Conservation (phyloP, 2,888 invertebrate species). For the Hyposoter dolosus region DNA sequence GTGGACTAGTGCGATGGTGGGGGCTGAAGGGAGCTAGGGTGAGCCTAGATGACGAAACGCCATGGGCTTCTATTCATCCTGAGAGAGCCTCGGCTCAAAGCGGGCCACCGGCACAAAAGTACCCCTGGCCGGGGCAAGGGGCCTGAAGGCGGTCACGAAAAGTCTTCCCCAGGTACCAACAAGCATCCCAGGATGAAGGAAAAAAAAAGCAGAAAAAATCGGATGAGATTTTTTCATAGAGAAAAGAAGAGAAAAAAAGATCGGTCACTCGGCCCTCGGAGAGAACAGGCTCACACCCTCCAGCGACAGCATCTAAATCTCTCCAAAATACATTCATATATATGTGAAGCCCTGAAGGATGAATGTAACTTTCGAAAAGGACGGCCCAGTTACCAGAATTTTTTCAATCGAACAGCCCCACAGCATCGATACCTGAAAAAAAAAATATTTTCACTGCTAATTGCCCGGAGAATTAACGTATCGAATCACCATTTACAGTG, state of each 20-base stretch:
- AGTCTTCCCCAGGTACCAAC: constrained; percentile 43
- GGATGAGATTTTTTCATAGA: constrained; percentile 9
- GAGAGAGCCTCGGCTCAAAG: constrained; percentile 53
- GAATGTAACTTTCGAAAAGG: neutral
- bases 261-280: constrained; percentile 60
- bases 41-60: constrained; percentile 65
- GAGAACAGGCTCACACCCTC: constrained; percentile 68
- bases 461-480: neutral
- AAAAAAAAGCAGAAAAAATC: constrained; percentile 48
- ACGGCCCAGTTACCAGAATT: neutral
- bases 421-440: neutral
- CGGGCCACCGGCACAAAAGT: constrained; percentile 66
- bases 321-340: constrained; percentile 20
- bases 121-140: constrained; percentile 34
- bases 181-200: constrained; percentile 42
- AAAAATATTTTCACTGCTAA: neutral
- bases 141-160: constrained; percentile 52
- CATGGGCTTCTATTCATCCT: constrained; percentile 69
- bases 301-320: constrained; percentile 52
- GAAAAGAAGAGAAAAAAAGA: constrained; percentile 21
- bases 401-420: neutral
- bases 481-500: neutral
- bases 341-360: constrained; percentile 2
- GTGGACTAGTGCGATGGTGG: constrained; percentile 32
- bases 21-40: constrained; percentile 18